Percentiles rank a stretch among this genome's conserved stretches.
Evolutionary conservation across 2,888 invertebrate species (phyloP).

Genomic region (Electrophaes corylata): DNA sequence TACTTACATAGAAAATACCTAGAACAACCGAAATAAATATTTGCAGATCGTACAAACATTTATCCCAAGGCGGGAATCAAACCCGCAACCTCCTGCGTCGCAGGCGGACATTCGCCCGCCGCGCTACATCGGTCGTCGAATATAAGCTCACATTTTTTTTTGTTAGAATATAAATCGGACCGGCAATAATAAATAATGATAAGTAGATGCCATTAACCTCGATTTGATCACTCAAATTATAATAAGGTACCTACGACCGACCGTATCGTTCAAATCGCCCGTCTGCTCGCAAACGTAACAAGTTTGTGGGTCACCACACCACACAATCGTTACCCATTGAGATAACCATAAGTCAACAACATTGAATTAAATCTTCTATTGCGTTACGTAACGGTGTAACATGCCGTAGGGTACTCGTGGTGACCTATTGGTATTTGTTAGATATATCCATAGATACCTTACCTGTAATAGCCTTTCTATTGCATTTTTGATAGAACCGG

Average conservation of each 20-base stretch:
- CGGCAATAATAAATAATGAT: neutral
- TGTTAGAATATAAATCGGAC: neutral
- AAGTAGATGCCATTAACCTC: neutral
- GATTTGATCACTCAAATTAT: neutral
- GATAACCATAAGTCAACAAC: constrained; percentile 37
- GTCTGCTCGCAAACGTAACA: constrained; percentile 1
- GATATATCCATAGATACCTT: constrained; percentile 2
- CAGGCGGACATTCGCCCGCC: no score
- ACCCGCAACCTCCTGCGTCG: no score
- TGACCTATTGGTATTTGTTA: constrained; percentile 28
- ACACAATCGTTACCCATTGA: constrained; percentile 28
- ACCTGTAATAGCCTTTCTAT: constrained; percentile 26
- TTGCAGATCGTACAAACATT: no score
- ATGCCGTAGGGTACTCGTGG: constrained; percentile 12
- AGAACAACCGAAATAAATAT: no score
- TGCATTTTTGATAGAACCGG: constrained; percentile 32
- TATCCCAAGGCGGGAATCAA: no score
- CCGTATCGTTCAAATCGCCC: constrained; percentile 4
- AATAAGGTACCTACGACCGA: constrained; percentile 1
- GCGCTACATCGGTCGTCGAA: no score
- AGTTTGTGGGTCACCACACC: constrained; percentile 22
- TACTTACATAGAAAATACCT: no score
- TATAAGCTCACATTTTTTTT: no score
- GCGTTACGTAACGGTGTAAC: constrained; percentile 24
- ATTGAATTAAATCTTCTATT: constrained; percentile 25